Evolutionary conservation across 2,888 invertebrate species (phyloP), one percentile per base, ranked within the genome.

Genomic region (Lasius fuliginosus): DNA sequence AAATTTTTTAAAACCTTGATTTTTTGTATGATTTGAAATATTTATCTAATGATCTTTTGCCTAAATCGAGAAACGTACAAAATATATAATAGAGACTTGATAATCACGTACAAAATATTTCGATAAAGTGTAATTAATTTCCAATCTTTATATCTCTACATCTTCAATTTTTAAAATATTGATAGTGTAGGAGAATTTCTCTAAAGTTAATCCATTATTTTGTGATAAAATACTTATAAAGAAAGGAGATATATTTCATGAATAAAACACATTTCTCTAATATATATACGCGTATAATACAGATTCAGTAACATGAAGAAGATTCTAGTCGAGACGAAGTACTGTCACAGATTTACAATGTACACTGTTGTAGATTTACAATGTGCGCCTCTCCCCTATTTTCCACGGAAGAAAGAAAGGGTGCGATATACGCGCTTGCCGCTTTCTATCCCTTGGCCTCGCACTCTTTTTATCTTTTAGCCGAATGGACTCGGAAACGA

Each of bases 401-500:
- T 65, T 36, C 46, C 53, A 30, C 15, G 30, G 23, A n/a, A 46
- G 53, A 58, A 64, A 64, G 33, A 46, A 64, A 64, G 40, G n/a
- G 15, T 9, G 30, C 71, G 83, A 62, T 65, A 60, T 33, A 69
- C n/a, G 49, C 49, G 53, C 8, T 2, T n/a, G 49, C 60, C 18
- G 27, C 18, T 73, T 36, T 58, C 40, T 73, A 58, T 60, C 60
- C 27, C 40, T 27, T 58, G 56, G 36, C 27, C 46, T 53, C n/a
- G 64, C 18, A 1, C 18, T 1, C 33, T 49, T 33, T 69, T n/a
- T 33, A 69, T 33, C 69, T 53, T 53, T 64, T 74, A 15, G n/a
- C 49, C 67, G 82, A 84, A 69, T 67, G 84, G 77, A 83, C 76
- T 42, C 46, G 65, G 75, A 83, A 74, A 68, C 56, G 76, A 88